Evolutionary conservation across 2,888 invertebrate genomes (phyloP).

Genomic region (Drosophila hamatofila): DNA sequence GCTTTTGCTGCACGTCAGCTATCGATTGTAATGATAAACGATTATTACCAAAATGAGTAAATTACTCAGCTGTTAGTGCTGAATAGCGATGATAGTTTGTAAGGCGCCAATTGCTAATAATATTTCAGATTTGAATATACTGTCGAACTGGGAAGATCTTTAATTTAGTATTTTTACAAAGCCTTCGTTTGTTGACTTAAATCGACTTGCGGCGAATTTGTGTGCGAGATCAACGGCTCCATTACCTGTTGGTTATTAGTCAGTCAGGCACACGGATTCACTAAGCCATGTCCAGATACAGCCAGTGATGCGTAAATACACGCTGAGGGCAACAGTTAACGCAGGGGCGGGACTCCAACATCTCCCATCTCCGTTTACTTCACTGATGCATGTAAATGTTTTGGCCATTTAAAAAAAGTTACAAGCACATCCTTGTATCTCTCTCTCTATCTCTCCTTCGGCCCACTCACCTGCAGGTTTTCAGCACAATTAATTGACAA

Average conservation of each 20-base stretch:
- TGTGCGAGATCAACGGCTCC: slow-evolving; percentile 32
- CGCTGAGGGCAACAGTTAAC: slow-evolving; percentile 40
- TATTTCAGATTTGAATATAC: slow-evolving; percentile 1
- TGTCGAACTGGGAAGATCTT: too few species aligned
- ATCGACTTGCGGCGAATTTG: slow-evolving; percentile 51
- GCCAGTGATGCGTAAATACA: slow-evolving; percentile 36
- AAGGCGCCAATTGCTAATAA: slow-evolving; percentile 14
- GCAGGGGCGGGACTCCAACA: neutral
- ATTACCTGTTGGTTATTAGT: neutral
- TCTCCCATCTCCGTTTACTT: slow-evolving; percentile 6
- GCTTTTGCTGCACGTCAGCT: neutral
- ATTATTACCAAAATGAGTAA: slow-evolving; percentile 1
- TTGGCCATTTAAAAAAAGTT: slow-evolving; percentile 60
- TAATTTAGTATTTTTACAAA: neutral
- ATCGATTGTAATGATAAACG: neutral
- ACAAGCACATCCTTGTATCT: slow-evolving; percentile 37
- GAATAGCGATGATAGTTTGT: slow-evolving; percentile 3
- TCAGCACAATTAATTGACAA: slow-evolving; percentile 70
- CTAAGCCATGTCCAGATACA: slow-evolving; percentile 17
- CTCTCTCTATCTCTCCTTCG: neutral
- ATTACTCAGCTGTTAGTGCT: slow-evolving; percentile 25
- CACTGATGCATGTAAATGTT: slow-evolving; percentile 48
- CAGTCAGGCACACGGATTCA: slow-evolving; percentile 13
- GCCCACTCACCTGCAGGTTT: slow-evolving; percentile 28
- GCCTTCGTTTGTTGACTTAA: neutral